Conservation (phyloP, 2,888 invertebrate species). For the Ennomos quercinarius region DNA sequence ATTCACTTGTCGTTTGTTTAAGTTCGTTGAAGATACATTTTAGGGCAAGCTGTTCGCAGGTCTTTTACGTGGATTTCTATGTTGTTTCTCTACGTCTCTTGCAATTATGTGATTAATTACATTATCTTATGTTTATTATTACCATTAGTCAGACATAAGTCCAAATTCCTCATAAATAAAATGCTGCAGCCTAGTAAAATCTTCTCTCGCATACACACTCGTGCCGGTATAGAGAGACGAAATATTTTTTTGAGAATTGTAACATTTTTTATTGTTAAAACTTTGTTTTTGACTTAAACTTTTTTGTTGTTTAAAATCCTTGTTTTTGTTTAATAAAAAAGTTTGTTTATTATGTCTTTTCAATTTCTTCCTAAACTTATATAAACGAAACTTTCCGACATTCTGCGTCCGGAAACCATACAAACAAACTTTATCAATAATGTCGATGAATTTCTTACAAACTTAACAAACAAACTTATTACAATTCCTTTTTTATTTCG, state of each 20-base stretch:
- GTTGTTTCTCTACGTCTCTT: no score
- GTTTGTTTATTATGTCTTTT: no score
- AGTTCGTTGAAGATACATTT: conserved; percentile 11
- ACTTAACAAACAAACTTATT: conserved; percentile 38
- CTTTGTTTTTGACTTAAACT: conserved; percentile 15
- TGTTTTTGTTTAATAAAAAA: no score
- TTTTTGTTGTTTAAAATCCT: no score
- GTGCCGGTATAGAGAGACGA: no score
- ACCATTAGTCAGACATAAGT: no score
- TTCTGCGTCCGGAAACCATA: background rate
- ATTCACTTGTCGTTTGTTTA: conserved; percentile 20
- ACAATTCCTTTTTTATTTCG: conserved; percentile 42
- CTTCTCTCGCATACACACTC: background rate
- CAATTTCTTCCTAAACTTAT: conserved; percentile 22
- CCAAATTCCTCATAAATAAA: no score
- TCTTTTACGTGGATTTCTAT: no score
- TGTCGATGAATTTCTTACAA: conserved; percentile 35
- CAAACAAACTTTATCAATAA: conserved; percentile 39
- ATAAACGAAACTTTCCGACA: conserved; percentile 20
- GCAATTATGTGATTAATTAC: no score
- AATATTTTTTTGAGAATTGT: background rate
- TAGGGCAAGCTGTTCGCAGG: background rate
- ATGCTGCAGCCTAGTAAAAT: no score
- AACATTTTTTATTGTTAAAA: conserved; percentile 1
- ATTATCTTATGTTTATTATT: no score